Evolutionary conservation across 2,113 vertebrate species (phyloP).

Genomic region (Ammodytes marinus): DNA sequence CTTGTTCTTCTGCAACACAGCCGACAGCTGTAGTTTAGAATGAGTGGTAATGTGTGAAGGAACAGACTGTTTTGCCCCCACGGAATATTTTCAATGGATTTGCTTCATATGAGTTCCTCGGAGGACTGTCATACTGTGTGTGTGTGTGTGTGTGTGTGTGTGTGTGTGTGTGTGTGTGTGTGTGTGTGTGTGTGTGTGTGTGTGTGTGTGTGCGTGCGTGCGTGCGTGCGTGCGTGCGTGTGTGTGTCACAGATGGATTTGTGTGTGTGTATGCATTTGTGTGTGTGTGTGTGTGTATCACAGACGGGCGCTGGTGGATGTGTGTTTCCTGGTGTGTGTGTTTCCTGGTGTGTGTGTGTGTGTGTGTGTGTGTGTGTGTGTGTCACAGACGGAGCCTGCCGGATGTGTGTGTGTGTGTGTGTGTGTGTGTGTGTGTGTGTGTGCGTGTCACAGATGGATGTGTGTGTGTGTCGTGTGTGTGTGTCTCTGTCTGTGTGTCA

Average conservation of each 20-base stretch:
- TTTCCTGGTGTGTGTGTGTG: background rate
- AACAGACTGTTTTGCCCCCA: conserved; percentile 69
- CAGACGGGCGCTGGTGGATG: conserved; percentile 59
- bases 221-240: conserved; percentile 21
- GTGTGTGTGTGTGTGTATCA: conserved; percentile 39
- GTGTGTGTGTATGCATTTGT: conserved; percentile 30
- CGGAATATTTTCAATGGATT: conserved; percentile 67
- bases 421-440: too few relatives aligned
- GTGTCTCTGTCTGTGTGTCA: background rate
- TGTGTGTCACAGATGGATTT: conserved; percentile 1
- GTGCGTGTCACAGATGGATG: too few relatives aligned
- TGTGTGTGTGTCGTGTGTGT: background rate
- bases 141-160: conserved; percentile 27
- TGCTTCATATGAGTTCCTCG: conserved; percentile 21
- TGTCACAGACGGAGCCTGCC: too few relatives aligned
- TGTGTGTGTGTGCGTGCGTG: conserved; percentile 32
- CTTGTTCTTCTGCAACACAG: conserved; percentile 10
- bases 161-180: conserved; percentile 28
- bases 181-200: conserved; percentile 13
- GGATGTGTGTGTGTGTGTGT: too few relatives aligned
- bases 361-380: background rate
- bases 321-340: conserved; percentile 50
- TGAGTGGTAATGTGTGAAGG: conserved; percentile 69
- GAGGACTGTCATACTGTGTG: conserved; percentile 31
- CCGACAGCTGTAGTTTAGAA: conserved; percentile 52